phyloP scores from a whole-genome alignment of 2,888 invertebrate genomes.

The Idaea dimidiata region DNA sequence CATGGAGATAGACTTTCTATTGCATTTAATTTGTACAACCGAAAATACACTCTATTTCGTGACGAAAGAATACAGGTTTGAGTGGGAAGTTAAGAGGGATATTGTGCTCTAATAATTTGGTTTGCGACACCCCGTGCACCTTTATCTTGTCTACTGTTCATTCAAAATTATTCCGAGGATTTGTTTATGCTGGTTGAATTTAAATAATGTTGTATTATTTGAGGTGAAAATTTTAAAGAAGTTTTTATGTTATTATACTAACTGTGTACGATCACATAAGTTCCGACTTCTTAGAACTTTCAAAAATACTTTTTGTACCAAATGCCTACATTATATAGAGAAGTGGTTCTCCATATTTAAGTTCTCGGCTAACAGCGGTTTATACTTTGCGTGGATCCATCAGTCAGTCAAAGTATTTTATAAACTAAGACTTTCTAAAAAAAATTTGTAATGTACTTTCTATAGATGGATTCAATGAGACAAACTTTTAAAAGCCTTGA shows the following conservation, averaged over 20 bases:
- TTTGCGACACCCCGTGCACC: conserved; percentile 36
- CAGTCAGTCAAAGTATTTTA: too few relatives aligned
- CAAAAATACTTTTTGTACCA: too few relatives aligned
- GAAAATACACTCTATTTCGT: conserved; percentile 17
- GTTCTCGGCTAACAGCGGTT: too few relatives aligned
- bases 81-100: conserved; percentile 7
- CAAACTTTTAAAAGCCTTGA: too few relatives aligned
- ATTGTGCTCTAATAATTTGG: conserved; percentile 37
- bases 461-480: too few relatives aligned
- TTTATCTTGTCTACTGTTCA: conserved; percentile 33
- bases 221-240: background rate
- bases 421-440: too few relatives aligned
- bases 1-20: conserved; percentile 31
- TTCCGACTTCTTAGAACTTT: too few relatives aligned
- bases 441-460: too few relatives aligned
- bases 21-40: conserved; percentile 18
- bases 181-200: conserved; percentile 20
- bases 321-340: too few relatives aligned
- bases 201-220: conserved; percentile 7
- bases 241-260: background rate
- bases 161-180: conserved; percentile 30
- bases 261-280: too few relatives aligned
- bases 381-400: too few relatives aligned
- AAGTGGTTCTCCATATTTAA: too few relatives aligned
- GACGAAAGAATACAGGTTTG: conserved; percentile 1